Percentiles rank a stretch among this genome's conserved stretches.
Evolutionary conservation across 2,888 invertebrate species (phyloP).

Genomic region (Neria commutata): DNA sequence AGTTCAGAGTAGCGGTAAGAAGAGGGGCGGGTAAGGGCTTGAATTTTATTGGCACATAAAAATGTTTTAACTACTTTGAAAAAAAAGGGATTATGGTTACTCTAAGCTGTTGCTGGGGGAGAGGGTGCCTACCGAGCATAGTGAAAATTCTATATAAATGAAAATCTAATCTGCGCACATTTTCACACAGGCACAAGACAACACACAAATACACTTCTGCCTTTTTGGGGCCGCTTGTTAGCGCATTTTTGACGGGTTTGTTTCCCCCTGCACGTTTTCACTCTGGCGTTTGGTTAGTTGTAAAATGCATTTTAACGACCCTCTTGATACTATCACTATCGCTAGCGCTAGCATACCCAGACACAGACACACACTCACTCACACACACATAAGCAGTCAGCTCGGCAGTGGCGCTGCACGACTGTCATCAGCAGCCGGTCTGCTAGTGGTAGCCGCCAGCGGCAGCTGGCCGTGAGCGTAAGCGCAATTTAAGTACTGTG

Average conservation of each 20-base stretch:
- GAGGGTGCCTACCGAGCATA: neutral
- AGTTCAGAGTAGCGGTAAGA: no score
- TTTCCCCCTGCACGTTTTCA: no score
- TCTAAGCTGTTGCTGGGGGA: neutral
- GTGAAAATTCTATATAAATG: neutral
- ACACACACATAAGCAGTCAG: constrained; percentile 6
- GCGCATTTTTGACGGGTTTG: no score
- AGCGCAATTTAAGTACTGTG: neutral
- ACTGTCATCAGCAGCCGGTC: no score
- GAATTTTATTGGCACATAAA: constrained; percentile 44
- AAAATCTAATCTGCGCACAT: constrained; percentile 4
- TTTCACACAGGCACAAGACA: neutral
- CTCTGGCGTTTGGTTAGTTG: neutral
- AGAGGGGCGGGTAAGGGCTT: no score
- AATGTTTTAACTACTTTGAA: constrained; percentile 19
- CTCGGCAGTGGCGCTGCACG: no score
- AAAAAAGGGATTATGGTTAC: constrained; percentile 8
- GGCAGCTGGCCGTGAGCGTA: neutral
- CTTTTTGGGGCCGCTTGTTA: no score
- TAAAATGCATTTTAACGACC: constrained; percentile 37
- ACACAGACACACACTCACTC: constrained; percentile 24
- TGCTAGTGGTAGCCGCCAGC: no score
- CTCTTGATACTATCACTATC: constrained; percentile 29
- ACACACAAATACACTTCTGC: neutral
- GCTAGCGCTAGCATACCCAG: constrained; percentile 31